Percentiles rank a stretch among this genome's conserved stretches.
Evolutionary conservation across 2,888 invertebrate genomes (phyloP).

Genomic region (Pyrgus malvae): DNA sequence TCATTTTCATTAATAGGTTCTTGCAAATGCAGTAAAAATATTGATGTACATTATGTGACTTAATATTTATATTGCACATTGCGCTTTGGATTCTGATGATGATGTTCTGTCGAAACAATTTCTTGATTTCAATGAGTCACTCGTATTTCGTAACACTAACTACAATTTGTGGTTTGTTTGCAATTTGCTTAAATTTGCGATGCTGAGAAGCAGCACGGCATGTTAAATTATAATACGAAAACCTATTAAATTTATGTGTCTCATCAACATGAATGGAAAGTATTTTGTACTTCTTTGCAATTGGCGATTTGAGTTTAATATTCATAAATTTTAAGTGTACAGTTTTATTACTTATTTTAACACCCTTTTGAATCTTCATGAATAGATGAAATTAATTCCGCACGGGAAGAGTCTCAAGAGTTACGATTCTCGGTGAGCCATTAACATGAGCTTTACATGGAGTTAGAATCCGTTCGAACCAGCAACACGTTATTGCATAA

Average conservation of each 20-base stretch:
- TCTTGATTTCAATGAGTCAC: slow-evolving; percentile 48
- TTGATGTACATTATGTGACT: too few species aligned
- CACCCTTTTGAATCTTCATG: too few species aligned
- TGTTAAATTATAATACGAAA: slow-evolving; percentile 3
- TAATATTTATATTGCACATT: not conserved
- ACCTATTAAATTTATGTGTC: not conserved
- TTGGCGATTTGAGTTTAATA: not conserved
- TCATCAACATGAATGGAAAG: too few species aligned
- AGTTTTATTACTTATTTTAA: too few species aligned
- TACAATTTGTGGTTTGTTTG: slow-evolving; percentile 45
- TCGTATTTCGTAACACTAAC: slow-evolving; percentile 43
- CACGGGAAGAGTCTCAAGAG: not conserved
- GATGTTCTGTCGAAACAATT: slow-evolving; percentile 33
- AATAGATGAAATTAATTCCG: not conserved
- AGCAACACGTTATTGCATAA: slow-evolving; percentile 25
- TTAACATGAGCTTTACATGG: slow-evolving; percentile 1
- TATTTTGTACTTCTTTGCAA: not conserved
- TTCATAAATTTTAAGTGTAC: too few species aligned
- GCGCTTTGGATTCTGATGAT: slow-evolving; percentile 3
- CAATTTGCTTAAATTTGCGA: slow-evolving; percentile 42
- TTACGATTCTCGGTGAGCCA: not conserved
- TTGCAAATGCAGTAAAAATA: too few species aligned
- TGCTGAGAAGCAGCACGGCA: slow-evolving; percentile 26
- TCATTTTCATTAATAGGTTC: too few species aligned
- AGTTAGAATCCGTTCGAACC: slow-evolving; percentile 2